Evolutionary conservation across 2,797 vertebrate species (phyloP), one percentile per base, ranked within the genome.

Genomic region (Peromyscus attwateri): DNA sequence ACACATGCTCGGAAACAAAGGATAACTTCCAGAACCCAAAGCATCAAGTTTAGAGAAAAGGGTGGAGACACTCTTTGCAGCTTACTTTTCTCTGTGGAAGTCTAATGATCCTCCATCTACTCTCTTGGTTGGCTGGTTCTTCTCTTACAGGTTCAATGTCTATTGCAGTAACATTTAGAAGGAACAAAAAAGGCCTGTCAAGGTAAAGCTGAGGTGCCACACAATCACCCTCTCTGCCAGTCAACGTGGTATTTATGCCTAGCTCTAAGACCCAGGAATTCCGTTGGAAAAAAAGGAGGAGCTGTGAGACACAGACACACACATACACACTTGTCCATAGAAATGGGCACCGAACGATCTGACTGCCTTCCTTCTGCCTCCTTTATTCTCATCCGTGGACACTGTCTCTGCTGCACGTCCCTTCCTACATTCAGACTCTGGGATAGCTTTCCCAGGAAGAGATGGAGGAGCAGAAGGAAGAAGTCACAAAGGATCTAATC

Each of bases 401-500:
- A 97, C 92, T 93, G 0, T 90, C 95, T 87, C 0, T 19, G 49
- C 52, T 95, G 92, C 97, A 92, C 2, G 97, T 19, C 97, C 95
- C 95, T 96, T 77, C 92, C 93, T 92, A 96, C 46, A 92, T 40
- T 57, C 46, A 96, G 92, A 76, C 95, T 95, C 94, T 91, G 95
- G 89, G 93, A 96, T 40, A 84, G 95, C 96, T 98, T 98, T 91
- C 71, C 70, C 0, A 71, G 88, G 87, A 95, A 55, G 34, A 91
- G 89, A 95, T 89, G 94, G 71, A 98, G 60, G 92, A 79, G 97
- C 91, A 97, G 79, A 97, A 95, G 82, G 94, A 97, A 37, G 84
- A 87, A 97, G 93, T 57, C 98, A 98, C 98, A 98, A 96, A 98
- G 98, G 95, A 95, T 95, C 96, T 94, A 94, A 97, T 98, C 95